phyloP scores from a whole-genome alignment of 2,888 invertebrate genomes.

The Gymnosoma rotundatum region DNA sequence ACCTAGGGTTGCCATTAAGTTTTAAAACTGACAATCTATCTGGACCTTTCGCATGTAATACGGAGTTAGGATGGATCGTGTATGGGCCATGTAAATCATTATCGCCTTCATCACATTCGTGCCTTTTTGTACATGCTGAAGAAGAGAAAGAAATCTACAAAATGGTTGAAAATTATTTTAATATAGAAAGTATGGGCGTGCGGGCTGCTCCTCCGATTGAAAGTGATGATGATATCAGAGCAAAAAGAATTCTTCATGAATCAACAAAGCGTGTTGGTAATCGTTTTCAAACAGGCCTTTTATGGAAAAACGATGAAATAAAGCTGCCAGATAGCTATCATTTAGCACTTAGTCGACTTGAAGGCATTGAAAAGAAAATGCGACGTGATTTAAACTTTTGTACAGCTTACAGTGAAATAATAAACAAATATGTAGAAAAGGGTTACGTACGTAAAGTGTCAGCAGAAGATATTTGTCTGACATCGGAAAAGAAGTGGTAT shows the following conservation, averaged over 20 bases:
- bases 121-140: constrained; percentile 10
- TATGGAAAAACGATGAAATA: constrained; percentile 34
- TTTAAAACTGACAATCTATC: not conserved
- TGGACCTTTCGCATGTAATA: constrained; percentile 66
- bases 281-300: constrained; percentile 31
- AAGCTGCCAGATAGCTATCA: constrained; percentile 20
- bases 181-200: constrained; percentile 28
- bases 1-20: constrained; percentile 7
- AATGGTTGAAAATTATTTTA: constrained; percentile 42
- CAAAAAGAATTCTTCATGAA: constrained; percentile 27
- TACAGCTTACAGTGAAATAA: constrained; percentile 52
- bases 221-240: constrained; percentile 7
- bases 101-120: constrained; percentile 3
- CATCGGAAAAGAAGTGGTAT: constrained; percentile 71
- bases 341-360: constrained; percentile 7
- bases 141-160: constrained; percentile 27
- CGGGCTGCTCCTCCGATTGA: constrained; percentile 10
- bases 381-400: constrained; percentile 1
- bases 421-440: constrained; percentile 17
- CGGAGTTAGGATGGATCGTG: constrained; percentile 64
- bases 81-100: constrained; percentile 11
- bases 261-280: constrained; percentile 20
- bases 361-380: constrained; percentile 14
- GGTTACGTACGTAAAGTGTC: constrained; percentile 46
- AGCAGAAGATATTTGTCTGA: constrained; percentile 19